A percentile compares a stretch with the other conserved stretches of the same genome.
These are phyloP conservation scores for Pelobates cultripes DNA, from an alignment of 2,797 vertebrate genomes.

Conservation along the genomic window DNA sequence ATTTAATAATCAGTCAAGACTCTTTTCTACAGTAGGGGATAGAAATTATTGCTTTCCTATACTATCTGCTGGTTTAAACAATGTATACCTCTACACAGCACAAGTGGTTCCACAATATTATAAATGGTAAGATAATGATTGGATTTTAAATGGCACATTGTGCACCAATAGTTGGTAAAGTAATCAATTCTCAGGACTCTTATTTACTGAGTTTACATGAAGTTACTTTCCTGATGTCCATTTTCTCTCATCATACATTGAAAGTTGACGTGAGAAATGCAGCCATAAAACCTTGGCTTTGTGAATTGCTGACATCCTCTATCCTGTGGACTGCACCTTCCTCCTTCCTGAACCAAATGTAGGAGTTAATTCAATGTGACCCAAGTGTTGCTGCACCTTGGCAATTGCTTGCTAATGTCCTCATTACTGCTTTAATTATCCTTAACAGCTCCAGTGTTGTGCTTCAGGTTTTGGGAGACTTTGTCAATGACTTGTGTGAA, in stretches of 20 bases:
- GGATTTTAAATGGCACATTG: not conserved
- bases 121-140: no score
- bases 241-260: slow-evolving; percentile 20
- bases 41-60: no score
- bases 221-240: not conserved
- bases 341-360: slow-evolving; percentile 57
- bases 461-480: slow-evolving; percentile 65
- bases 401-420: slow-evolving; percentile 70
- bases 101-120: no score
- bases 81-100: no score
- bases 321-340: slow-evolving; percentile 26
- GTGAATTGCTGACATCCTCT: slow-evolving; percentile 51
- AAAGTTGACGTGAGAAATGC: slow-evolving; percentile 28
- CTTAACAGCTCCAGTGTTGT: slow-evolving; percentile 72
- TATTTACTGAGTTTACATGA: not conserved
- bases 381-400: slow-evolving; percentile 60
- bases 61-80: no score
- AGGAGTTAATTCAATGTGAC: slow-evolving; percentile 60
- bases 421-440: slow-evolving; percentile 77
- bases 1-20: no score
- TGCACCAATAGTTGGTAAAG: not conserved
- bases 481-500: slow-evolving; percentile 76
- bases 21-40: no score
- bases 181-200: not conserved
- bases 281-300: slow-evolving; percentile 32